phyloP scores from a whole-genome alignment of 2,888 invertebrate species.

The Sclerodermus sp. region DNA sequence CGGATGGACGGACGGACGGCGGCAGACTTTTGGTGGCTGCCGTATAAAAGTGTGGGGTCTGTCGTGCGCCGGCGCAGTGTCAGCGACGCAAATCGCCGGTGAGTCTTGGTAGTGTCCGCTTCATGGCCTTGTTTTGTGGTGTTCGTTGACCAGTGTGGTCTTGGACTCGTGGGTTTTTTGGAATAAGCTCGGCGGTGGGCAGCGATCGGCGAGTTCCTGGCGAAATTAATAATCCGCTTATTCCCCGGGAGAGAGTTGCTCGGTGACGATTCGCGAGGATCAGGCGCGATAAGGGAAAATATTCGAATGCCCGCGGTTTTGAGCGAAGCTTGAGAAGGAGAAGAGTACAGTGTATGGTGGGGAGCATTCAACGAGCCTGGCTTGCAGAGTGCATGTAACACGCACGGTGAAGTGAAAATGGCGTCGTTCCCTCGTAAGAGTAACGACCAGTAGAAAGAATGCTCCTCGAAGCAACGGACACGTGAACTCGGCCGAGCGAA shows the following conservation, averaged over 20 bases:
- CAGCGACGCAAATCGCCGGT: neutral
- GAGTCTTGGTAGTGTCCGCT: slow-evolving; percentile 19
- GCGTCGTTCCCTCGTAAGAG: slow-evolving; percentile 47
- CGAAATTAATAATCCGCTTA: neutral
- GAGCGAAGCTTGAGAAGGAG: neutral
- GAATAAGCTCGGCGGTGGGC: neutral
- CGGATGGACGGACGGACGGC: too few relatives aligned
- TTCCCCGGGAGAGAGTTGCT: neutral
- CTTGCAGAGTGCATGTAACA: too few relatives aligned
- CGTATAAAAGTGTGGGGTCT: too few relatives aligned
- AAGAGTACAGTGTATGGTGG: slow-evolving; percentile 14
- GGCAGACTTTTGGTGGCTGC: too few relatives aligned
- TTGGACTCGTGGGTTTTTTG: slow-evolving; percentile 11
- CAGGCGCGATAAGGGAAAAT: neutral
- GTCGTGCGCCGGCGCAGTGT: too few relatives aligned
- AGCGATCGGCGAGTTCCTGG: neutral
- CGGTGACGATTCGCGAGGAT: neutral
- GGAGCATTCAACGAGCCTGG: neutral
- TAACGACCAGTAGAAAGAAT: slow-evolving; percentile 38
- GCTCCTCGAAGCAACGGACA: slow-evolving; percentile 34
- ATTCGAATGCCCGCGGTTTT: too few relatives aligned
- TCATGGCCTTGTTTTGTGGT: slow-evolving; percentile 25
- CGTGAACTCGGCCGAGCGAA: slow-evolving; percentile 21
- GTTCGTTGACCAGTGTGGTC: slow-evolving; percentile 13
- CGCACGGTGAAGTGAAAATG: slow-evolving; percentile 49